Conservation (phyloP, 2,113 vertebrate genomes). For the Nothoprocta pentlandii region DNA sequence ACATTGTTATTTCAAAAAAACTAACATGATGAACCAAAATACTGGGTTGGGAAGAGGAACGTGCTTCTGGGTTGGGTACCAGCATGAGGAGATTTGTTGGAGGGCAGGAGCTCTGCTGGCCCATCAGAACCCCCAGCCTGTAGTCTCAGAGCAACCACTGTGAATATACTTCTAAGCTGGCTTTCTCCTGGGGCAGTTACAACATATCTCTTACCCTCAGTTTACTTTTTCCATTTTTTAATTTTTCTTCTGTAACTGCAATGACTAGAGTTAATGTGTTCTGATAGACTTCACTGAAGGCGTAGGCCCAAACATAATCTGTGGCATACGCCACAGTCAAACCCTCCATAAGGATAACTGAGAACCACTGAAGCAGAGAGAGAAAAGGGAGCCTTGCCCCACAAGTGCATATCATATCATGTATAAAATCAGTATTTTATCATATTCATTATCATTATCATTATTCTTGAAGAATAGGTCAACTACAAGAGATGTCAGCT, state of each 20-base stretch:
- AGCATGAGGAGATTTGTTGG: not conserved
- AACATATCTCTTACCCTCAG: not conserved
- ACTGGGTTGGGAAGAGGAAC: not conserved
- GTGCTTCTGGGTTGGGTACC: accelerated
- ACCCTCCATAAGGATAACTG: not conserved
- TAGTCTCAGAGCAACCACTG: not conserved
- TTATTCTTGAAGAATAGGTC: not conserved
- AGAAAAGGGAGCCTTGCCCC: not conserved
- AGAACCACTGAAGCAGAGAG: not conserved
- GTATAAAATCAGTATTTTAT: not conserved
- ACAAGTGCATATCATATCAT: not conserved
- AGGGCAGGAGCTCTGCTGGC: not conserved
- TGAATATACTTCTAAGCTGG: not conserved
- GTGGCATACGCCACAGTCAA: not conserved
- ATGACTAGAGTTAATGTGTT: not conserved
- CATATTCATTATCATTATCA: no score
- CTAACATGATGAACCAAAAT: not conserved
- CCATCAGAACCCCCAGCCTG: accelerated
- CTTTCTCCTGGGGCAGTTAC: not conserved
- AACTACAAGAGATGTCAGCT: not conserved
- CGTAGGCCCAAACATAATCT: not conserved
- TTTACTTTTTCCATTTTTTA: not conserved
- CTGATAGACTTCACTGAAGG: not conserved
- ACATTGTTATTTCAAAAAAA: not conserved
- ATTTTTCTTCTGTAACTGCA: not conserved